phyloP scores from a whole-genome alignment of 1,140 invertebrate genomes.

The Drosophila teissieri region DNA sequence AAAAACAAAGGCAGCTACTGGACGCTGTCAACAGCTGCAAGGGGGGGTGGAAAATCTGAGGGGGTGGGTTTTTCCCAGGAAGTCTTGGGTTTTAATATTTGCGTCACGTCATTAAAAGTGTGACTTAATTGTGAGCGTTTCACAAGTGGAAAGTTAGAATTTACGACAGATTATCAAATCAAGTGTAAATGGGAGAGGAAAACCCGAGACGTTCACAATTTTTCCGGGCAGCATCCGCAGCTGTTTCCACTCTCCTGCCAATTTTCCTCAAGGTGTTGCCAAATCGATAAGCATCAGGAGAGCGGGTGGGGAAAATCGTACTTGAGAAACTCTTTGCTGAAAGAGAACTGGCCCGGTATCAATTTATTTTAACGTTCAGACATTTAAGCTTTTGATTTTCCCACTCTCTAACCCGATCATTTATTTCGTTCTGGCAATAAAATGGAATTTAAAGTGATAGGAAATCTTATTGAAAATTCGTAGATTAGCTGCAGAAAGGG shows the following conservation, averaged over 20 bases:
- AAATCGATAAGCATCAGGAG: conserved; percentile 48
- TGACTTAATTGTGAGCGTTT: conserved; percentile 74
- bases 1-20: conserved; percentile 39
- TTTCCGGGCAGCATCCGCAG: conserved; percentile 19
- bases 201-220: conserved; percentile 23
- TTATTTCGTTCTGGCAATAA: conserved; percentile 67
- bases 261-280: conserved; percentile 46
- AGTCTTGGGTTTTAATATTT: conserved; percentile 69
- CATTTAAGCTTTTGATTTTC: conserved; percentile 12
- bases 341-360: conserved; percentile 42
- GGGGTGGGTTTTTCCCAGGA: conserved; percentile 44
- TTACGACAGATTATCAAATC: conserved; percentile 78
- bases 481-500: conserved; percentile 72
- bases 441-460: conserved; percentile 80
- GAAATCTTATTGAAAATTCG: conserved; percentile 71
- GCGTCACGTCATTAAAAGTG: conserved; percentile 78
- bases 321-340: conserved; percentile 7
- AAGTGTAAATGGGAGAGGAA: conserved; percentile 48
- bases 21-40: conserved; percentile 73
- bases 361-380: conserved; percentile 74
- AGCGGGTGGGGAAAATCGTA: conserved; percentile 1
- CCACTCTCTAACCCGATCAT: conserved; percentile 27
- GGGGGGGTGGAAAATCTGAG: conserved; percentile 7
- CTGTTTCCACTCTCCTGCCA: background rate
- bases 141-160: conserved; percentile 66